Evolutionary conservation across 2,113 vertebrate species (phyloP).

Genomic region (Neofelis nebulosa): DNA sequence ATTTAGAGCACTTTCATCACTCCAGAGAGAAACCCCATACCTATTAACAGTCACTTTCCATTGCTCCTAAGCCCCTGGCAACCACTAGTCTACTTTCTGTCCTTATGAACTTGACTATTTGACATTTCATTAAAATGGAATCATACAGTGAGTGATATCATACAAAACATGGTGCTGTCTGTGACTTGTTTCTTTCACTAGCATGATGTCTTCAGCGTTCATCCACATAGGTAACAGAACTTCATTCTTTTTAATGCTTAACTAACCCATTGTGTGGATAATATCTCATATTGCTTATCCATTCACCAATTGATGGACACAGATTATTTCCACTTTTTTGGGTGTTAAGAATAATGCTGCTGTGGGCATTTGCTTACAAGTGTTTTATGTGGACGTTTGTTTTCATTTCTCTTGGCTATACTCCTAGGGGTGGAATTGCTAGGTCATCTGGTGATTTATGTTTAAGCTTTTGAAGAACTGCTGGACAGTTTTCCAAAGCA

Average conservation of each 20-base stretch:
- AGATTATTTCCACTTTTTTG: not conserved
- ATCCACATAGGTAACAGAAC: not conserved
- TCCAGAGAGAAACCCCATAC: not conserved
- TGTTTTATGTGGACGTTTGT: not conserved
- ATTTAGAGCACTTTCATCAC: conserved; percentile 7
- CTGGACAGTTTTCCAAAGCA: not conserved
- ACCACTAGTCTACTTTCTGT: not conserved
- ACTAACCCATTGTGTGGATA: not conserved
- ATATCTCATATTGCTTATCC: not conserved
- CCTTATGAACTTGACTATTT: not conserved
- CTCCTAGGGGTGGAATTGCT: not conserved
- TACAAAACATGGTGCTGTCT: not conserved
- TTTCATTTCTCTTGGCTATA: not conserved
- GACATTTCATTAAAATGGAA: not conserved
- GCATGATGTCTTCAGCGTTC: not conserved
- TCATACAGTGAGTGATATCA: not conserved
- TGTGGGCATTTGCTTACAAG: not conserved
- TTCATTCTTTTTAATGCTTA: not conserved
- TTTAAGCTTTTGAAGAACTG: not conserved
- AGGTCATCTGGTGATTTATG: not conserved
- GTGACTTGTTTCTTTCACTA: not conserved
- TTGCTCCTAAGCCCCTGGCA: not conserved
- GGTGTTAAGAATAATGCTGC: not conserved
- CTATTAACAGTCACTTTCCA: not conserved
- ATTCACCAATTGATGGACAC: not conserved